Conservation (phyloP, 2,113 vertebrate species). For the Archilochus colubris region DNA sequence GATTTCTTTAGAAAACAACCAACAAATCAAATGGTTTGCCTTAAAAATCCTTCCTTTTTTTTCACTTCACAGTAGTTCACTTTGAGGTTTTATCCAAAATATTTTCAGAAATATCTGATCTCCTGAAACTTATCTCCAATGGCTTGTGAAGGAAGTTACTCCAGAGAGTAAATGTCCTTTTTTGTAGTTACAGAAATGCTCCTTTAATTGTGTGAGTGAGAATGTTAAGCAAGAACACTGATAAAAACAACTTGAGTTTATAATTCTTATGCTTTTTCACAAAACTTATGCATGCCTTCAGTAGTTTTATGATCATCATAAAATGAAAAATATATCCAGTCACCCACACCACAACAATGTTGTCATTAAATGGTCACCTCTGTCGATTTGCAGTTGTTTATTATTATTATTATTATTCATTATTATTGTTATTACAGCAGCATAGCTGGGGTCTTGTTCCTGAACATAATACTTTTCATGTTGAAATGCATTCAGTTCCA, state of each 20-base stretch:
- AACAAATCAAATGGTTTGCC: neutral
- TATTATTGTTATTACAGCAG: neutral
- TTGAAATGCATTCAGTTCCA: neutral
- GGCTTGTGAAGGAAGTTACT: neutral
- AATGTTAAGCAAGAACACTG: neutral
- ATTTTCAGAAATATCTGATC: neutral
- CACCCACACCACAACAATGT: neutral
- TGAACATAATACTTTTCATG: neutral
- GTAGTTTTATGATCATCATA: neutral
- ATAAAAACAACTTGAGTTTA: neutral
- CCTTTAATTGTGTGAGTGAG: neutral
- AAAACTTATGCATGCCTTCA: neutral
- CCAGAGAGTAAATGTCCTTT: neutral
- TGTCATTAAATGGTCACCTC: accelerated
- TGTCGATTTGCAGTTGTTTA: neutral
- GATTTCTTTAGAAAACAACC: too few species aligned
- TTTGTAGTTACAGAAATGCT: neutral
- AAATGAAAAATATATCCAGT: neutral
- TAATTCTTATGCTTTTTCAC: neutral
- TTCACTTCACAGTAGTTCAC: too few species aligned
- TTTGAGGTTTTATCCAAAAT: neutral
- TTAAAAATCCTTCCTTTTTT: neutral
- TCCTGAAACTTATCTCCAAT: neutral
- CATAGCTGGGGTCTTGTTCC: too few species aligned
- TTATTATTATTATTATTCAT: neutral